Conservation (phyloP, 2,113 vertebrate genomes). For the Pterophyllum scalare region DNA sequence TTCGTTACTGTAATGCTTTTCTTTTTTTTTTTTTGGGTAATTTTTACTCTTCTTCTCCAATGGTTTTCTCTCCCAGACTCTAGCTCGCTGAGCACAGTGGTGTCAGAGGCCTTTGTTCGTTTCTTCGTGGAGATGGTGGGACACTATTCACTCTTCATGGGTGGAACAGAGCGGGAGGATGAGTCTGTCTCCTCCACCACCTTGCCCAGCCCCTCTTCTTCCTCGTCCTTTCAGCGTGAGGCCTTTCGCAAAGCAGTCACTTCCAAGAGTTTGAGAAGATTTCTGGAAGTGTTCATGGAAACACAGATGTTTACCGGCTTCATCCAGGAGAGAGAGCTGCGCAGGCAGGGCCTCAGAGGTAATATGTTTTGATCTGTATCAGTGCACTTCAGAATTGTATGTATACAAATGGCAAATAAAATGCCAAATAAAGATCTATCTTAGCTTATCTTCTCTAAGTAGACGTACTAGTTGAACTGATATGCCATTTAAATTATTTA, state of each 20-base stretch:
- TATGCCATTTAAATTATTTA: neutral
- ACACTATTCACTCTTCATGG: constrained; percentile 92
- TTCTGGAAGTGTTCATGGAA: constrained; percentile 98
- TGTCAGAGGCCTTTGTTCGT: constrained; percentile 95
- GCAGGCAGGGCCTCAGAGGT: constrained; percentile 91
- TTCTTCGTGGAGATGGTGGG: constrained; percentile 91
- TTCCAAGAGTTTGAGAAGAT: constrained; percentile 91
- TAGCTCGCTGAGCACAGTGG: constrained; percentile 86
- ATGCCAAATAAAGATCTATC: too few relatives aligned
- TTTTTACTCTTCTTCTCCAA: neutral
- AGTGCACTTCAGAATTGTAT: neutral
- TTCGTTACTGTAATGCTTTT: neutral
- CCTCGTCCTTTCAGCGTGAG: constrained; percentile 82
- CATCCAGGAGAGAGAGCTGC: constrained; percentile 91
- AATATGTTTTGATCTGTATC: neutral
- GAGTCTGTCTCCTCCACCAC: constrained; percentile 80
- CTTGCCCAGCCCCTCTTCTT: constrained; percentile 53
- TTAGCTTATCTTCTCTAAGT: neutral
- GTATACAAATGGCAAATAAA: too few relatives aligned
- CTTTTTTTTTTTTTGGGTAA: neutral
- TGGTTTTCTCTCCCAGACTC: constrained; percentile 67
- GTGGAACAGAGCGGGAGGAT: constrained; percentile 84
- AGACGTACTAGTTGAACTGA: neutral
- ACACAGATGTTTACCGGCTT: constrained; percentile 94
- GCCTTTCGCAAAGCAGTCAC: constrained; percentile 93